These are phyloP conservation scores for Eudemis profundana DNA, from an alignment of 2,888 invertebrate genomes.

Conservation along the genomic window DNA sequence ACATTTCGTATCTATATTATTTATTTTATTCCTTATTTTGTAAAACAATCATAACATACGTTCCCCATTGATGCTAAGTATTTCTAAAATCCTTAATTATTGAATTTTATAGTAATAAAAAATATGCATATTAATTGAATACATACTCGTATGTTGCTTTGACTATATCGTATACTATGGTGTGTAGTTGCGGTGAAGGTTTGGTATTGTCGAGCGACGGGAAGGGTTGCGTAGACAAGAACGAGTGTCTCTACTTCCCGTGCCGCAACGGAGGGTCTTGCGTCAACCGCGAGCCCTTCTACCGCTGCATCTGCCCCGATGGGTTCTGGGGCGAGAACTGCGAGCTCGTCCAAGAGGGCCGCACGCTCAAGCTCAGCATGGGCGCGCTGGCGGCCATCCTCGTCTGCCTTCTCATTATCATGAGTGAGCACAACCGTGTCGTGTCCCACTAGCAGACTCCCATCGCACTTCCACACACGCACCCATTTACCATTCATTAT, in stretches of 20 bases:
- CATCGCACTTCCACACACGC: slow-evolving; percentile 58
- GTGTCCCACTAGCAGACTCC: slow-evolving; percentile 47
- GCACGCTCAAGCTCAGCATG: slow-evolving; percentile 97
- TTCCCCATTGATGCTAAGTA: slow-evolving; percentile 1
- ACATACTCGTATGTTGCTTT: slow-evolving; percentile 37
- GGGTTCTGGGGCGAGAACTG: slow-evolving; percentile 98
- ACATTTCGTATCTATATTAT: slow-evolving; percentile 16
- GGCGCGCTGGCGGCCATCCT: slow-evolving; percentile 98
- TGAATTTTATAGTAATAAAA: not conserved
- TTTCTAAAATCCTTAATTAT: not conserved
- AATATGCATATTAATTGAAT: slow-evolving; percentile 34
- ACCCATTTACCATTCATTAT: slow-evolving; percentile 60
- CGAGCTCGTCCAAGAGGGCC: slow-evolving; percentile 96
- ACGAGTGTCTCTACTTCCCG: slow-evolving; percentile 97
- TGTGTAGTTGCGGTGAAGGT: slow-evolving; percentile 95
- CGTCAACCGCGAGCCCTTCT: slow-evolving; percentile 95
- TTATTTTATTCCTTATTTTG: slow-evolving; percentile 16
- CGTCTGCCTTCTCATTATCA: slow-evolving; percentile 97
- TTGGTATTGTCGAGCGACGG: slow-evolving; percentile 95
- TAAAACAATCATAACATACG: not conserved
- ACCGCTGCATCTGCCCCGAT: slow-evolving; percentile 95
- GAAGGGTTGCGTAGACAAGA: slow-evolving; percentile 97
- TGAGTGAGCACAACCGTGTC: slow-evolving; percentile 90
- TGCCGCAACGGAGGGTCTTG: slow-evolving; percentile 97
- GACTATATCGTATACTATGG: slow-evolving; percentile 40